These are phyloP conservation scores for Leucophenga varia DNA, from an alignment of 1,140 invertebrate species.

Conservation along the genomic window DNA sequence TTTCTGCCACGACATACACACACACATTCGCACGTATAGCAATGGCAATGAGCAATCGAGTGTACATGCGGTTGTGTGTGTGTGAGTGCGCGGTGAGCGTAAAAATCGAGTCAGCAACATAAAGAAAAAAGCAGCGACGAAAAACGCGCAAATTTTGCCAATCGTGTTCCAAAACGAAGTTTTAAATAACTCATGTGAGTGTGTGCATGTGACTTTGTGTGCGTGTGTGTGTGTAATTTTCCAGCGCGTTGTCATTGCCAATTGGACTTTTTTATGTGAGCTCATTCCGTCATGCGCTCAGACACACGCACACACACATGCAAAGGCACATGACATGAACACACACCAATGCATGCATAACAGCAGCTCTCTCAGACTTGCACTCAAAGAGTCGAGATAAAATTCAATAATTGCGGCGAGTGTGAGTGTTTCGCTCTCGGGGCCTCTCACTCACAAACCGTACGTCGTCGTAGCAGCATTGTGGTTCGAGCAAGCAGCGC, in stretches of 20 bases:
- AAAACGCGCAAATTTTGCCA: constrained; percentile 15
- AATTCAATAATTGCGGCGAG: constrained; percentile 29
- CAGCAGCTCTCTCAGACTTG: too few species aligned
- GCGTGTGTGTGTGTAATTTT: constrained; percentile 31
- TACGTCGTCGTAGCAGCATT: constrained; percentile 47
- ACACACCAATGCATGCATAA: constrained; percentile 20
- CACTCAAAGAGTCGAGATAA: constrained; percentile 18
- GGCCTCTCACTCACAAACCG: constrained; percentile 37
- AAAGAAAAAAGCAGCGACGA: constrained; percentile 4
- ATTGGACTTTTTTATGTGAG: constrained; percentile 32
- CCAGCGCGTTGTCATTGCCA: constrained; percentile 35
- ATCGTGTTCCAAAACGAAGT: constrained; percentile 21
- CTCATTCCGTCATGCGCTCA: constrained; percentile 40
- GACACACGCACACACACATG: constrained; percentile 18
- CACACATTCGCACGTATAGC: constrained; percentile 19
- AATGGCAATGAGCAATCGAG: constrained; percentile 24
- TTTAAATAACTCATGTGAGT: constrained; percentile 20
- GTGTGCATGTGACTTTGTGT: constrained; percentile 26
- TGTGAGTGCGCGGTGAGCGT: constrained; percentile 13
- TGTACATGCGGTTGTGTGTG: background rate
- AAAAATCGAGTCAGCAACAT: constrained; percentile 13
- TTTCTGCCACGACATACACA: constrained; percentile 43
- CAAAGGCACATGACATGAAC: constrained; percentile 28
- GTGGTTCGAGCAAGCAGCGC: constrained; percentile 43
- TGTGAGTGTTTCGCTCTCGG: constrained; percentile 10